phyloP scores from a whole-genome alignment of 2,797 vertebrate species.

The Moxostoma hubbsi region DNA sequence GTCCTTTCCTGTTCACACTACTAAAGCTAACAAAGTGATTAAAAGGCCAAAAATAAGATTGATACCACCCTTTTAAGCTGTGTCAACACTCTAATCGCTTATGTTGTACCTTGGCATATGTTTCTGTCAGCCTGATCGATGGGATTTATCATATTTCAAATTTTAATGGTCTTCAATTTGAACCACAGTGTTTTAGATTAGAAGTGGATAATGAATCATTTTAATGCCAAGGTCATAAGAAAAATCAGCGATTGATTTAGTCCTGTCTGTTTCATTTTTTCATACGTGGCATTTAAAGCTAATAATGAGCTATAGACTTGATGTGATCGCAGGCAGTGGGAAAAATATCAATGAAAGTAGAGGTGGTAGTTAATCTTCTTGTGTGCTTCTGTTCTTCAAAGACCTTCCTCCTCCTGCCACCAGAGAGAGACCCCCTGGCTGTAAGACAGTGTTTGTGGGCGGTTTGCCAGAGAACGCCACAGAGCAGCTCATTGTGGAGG shows the following conservation, averaged over 20 bases:
- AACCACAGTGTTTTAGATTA: conserved; percentile 2
- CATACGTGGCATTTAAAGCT: not conserved
- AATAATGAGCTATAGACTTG: conserved; percentile 7
- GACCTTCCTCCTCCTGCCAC: conserved; percentile 93
- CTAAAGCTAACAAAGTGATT: too few relatives aligned
- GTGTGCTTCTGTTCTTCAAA: conserved; percentile 60
- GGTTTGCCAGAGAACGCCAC: conserved; percentile 91
- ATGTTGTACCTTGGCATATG: too few relatives aligned
- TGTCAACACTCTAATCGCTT: too few relatives aligned
- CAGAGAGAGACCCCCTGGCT: conserved; percentile 92
- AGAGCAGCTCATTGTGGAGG: conserved; percentile 92
- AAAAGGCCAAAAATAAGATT: too few relatives aligned
- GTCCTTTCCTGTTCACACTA: too few relatives aligned
- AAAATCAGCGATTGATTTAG: conserved; percentile 27
- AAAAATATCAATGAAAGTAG: conserved; percentile 10
- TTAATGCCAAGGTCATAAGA: conserved; percentile 15
- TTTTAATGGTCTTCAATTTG: not conserved
- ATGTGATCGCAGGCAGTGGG: not conserved
- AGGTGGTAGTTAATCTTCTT: not conserved
- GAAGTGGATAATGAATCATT: conserved; percentile 25
- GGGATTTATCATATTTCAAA: too few relatives aligned
- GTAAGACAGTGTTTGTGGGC: conserved; percentile 96
- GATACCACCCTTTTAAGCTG: too few relatives aligned
- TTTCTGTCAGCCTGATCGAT: too few relatives aligned
- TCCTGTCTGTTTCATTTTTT: conserved; percentile 5